These are phyloP conservation scores for Macquaria ambigua DNA, from an alignment of 2,113 vertebrate genomes.

Conservation along the genomic window DNA sequence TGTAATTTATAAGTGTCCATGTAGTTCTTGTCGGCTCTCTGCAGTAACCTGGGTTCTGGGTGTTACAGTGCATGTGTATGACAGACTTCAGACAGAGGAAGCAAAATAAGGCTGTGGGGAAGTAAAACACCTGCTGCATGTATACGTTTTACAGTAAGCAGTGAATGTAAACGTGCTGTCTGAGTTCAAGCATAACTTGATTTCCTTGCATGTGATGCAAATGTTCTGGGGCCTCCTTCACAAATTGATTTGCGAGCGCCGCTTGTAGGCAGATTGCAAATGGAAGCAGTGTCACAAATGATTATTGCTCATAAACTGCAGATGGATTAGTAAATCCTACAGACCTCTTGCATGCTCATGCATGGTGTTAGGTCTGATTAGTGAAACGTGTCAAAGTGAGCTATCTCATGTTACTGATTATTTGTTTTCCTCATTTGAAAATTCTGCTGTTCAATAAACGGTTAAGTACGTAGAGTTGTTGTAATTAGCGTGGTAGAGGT, in stretches of 20 bases:
- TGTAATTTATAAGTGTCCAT: not conserved
- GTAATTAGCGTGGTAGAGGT: conserved; percentile 8
- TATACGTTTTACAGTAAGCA: not conserved
- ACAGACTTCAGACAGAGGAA: not conserved
- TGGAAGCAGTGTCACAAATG: not conserved
- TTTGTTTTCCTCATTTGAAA: not conserved
- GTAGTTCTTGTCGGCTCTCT: too few species aligned
- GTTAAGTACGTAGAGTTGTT: not conserved
- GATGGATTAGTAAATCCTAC: not conserved
- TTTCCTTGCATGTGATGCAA: not conserved
- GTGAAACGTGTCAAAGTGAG: not conserved
- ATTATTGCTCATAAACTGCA: not conserved
- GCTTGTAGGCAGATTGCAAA: not conserved
- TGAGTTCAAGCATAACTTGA: not conserved
- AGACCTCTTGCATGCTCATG: not conserved
- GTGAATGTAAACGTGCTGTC: not conserved
- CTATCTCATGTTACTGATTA: not conserved
- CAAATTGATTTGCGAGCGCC: not conserved
- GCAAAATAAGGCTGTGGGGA: not conserved
- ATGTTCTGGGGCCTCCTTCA: too few species aligned
- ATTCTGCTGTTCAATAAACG: not conserved
- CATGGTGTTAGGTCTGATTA: not conserved
- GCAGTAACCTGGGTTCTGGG: not conserved
- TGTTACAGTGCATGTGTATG: too few species aligned
- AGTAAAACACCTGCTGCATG: not conserved